A percentile compares a stretch with the other conserved stretches of the same genome.
phyloP scores from a whole-genome alignment of 2,797 vertebrate species.

The Limosa lapponica region DNA sequence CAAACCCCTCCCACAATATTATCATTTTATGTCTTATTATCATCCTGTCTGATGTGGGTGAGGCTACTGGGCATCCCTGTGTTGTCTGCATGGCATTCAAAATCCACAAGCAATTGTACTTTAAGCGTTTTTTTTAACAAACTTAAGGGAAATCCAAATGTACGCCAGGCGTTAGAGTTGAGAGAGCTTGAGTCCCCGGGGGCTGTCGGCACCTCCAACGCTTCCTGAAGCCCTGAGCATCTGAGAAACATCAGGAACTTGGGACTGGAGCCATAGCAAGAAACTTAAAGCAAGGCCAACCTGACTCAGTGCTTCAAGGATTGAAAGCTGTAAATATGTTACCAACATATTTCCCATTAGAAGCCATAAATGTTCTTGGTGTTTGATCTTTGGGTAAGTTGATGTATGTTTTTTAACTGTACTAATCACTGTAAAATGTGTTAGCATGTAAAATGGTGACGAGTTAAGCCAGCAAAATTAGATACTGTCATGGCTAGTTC shows the following conservation, averaged over 20 bases:
- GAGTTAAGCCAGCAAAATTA: not conserved
- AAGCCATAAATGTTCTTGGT: not conserved
- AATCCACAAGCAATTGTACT: not conserved
- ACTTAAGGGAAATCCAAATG: not conserved
- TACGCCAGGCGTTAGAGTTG: rapidly evolving
- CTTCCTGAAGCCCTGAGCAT: too few species aligned
- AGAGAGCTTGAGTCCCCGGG: not conserved
- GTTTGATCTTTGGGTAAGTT: slow-evolving; percentile 19
- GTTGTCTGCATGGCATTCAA: not conserved
- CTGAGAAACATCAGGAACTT: too few species aligned
- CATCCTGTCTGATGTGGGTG: not conserved
- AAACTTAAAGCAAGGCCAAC: too few species aligned
- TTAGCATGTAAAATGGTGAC: not conserved
- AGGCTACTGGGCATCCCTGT: not conserved
- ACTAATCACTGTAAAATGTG: not conserved
- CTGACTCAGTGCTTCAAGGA: too few species aligned
- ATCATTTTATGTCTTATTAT: not conserved
- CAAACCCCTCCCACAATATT: not conserved
- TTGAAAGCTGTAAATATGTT: too few species aligned
- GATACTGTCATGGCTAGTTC: not conserved
- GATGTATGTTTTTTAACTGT: slow-evolving; percentile 1
- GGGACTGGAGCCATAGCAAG: too few species aligned
- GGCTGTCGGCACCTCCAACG: not conserved
- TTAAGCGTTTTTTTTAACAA: not conserved
- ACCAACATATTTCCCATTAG: too few species aligned